Base-by-base conservation (phyloP, 2,113 vertebrate genomes). In the Sorex araneus region DNA sequence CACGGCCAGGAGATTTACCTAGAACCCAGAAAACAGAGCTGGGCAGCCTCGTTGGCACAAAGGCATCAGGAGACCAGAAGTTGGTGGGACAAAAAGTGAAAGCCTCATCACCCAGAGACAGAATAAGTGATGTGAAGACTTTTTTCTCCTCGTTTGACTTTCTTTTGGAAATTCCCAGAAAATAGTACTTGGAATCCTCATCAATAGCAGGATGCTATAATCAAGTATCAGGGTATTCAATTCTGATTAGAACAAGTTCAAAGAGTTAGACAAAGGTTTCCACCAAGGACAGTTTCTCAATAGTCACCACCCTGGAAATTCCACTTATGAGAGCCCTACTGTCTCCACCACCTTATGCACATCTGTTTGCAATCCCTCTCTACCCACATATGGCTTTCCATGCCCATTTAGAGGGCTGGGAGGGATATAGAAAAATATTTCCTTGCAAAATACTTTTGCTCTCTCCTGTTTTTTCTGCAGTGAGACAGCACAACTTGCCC, bases 381-480 rank as follows among this genome's bases (percentile, higher is more conserved):
- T 34, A 10, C 13, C 43, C 15, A 69, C 28, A 71, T 23, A 45
- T 25, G 16, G 64, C 30, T 91, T 94, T 86, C 43, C 50, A 57
- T 12, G 0, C 66, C 66, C 66, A 28, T 66, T 66, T 66, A 7
- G 64, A 66, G 25, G 60, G 60, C 25, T 16, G 40, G 71, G 79
- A 50, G 27, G 4, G 8, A 8, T 28, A 80, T 57, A 79, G 45
- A 40, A 60, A 84, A 85, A 60, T 2, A 6, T 92, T 83, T 57
- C 45, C 64, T 80, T 73, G 63, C 30, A 81, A 84, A 94, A 76
- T 84, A 84, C 18, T 76, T 67, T 50, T 91, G 25, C 47, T 54
- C 43, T 88, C 60, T 91, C 23, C 7, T n/a, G n/a, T n/a, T 86
- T 89, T 89, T 70, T 87, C 47, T 76, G 8, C 8, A 6, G 80